Base-by-base conservation (phyloP, 2,888 invertebrate genomes). In the Papilio protenor region DNA sequence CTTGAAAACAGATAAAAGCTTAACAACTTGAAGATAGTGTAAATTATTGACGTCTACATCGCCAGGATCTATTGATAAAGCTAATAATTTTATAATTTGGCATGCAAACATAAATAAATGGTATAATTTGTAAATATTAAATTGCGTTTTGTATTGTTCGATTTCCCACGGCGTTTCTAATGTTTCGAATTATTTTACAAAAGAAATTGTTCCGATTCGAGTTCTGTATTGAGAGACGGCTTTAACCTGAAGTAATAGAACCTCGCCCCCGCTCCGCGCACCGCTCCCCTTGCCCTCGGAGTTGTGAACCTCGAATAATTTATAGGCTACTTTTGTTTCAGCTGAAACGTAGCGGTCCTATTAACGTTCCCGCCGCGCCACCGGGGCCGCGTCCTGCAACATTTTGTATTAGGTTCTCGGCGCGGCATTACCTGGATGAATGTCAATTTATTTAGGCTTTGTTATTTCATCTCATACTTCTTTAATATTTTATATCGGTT, bases 321-420 rank as follows among this genome's bases (percentile, higher is more conserved):
- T 66, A 66, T 66, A 40, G 66, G 40, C 40, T 66, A 66, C 66
- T 66, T 66, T 66, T 66, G 66, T 66, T 66, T 40, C 40, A 40
- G n/a, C 40, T n/a, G 40, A 64, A 64, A 33, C 18, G 64, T 64
- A 64, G 64, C 18, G 16, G 61, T 27, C 18, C 64, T 64, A 64
- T 64, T 64, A 64, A 64, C 18, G 64, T 64, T 23, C 16, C 52
- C 52, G 52, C 52, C 18, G 8, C 59, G 14, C 5, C 64, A 2
- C 18, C n/a, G 40, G n/a, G 33, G n/a, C 11, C 33, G 66, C 66
- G 66, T 66, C 11, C 40, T 40, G 18, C 27, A 40, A n/a, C 57
- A 66, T 40, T 66, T 33, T 40, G 66, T 66, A n/a, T 40, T n/a
- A 40, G n/a, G n/a, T 23, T 23, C 33, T 23, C 64, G 33, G 16